phyloP scores from a whole-genome alignment of 2,113 vertebrate genomes.

The Phalacrocorax pelagicus region DNA sequence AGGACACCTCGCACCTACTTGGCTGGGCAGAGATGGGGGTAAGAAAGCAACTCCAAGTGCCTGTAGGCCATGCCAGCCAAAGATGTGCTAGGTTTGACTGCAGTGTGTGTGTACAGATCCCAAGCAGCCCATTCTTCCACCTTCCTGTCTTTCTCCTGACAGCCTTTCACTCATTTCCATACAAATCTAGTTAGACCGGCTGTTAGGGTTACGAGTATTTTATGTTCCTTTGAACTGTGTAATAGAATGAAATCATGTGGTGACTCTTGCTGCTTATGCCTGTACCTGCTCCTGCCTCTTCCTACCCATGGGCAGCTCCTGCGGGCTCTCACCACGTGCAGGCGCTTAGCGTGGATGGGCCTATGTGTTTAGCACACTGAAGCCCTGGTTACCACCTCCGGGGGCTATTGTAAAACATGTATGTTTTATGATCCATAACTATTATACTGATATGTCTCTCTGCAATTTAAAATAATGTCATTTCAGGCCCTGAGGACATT shows the following conservation, averaged over 20 bases:
- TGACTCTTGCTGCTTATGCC: fast-evolving
- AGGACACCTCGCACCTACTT: neutral
- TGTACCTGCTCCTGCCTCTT: neutral
- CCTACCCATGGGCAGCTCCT: fast-evolving
- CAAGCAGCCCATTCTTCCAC: neutral
- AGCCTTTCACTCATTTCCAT: neutral
- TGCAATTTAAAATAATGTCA: neutral
- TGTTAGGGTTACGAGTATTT: neutral
- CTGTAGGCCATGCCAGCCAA: fast-evolving
- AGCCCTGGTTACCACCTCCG: neutral
- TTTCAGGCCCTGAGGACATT: neutral
- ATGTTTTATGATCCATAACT: neutral
- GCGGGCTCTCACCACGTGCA: neutral
- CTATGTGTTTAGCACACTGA: neutral
- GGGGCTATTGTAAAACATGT: neutral
- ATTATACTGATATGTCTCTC: neutral
- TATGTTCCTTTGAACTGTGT: neutral
- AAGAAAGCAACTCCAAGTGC: neutral
- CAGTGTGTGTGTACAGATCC: neutral
- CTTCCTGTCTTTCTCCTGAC: neutral
- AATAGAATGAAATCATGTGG: neutral
- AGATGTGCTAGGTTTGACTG: neutral
- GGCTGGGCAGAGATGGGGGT: neutral
- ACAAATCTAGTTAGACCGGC: neutral
- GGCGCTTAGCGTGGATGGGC: neutral